Evolutionary conservation across 2,113 vertebrate species (phyloP), one percentile per base, ranked within the genome.

Genomic region (Thryonomys swinderianus): DNA sequence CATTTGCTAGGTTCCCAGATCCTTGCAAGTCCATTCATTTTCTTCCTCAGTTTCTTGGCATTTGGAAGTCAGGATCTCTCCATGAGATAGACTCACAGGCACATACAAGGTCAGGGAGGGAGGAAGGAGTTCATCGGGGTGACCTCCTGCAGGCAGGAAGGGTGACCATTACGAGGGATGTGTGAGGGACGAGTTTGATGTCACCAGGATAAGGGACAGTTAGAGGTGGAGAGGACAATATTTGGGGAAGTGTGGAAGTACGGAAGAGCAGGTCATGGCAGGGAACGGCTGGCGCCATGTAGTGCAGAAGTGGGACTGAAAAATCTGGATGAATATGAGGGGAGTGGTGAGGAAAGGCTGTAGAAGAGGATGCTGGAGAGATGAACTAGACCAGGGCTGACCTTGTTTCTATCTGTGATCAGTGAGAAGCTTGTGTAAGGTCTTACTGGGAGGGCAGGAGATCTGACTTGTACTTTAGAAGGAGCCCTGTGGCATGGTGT

Each of bases 291-390:
- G 66, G 42, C 7, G 32, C 21, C 21, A 40, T 34, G 51, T 32
- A 27, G 59, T 48, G 62, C 37, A 21, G 21, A 76, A 3, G 40
- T 48, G 59, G 40, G n/a, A 32, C 7, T 57, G 42, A 81, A 73
- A 37, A 83, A 12, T 34, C 4, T 7, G 17, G 34, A n/a, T 1
- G 2, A 34, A 3, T 0, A 2, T 48, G 42, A 27, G 2, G 59
- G n/a, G 9, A 21, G 32, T 3, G 9, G 6, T 16, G 61, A 3
- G 30, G 51, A 30, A 45, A 57, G 62, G 21, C 18, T 84, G 20
- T 27, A 51, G 55, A 27, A 86, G 45, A 57, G 57, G 4, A 42
- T 40, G 4, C 25, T 53, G 69, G 13, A 62, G 32, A 4, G 10
- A 57, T 51, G 1, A 14, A 13, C 12, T 23, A 51, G n/a, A 30